These are phyloP conservation scores for Leucania comma DNA, from an alignment of 2,888 invertebrate species.

Conservation along the genomic window DNA sequence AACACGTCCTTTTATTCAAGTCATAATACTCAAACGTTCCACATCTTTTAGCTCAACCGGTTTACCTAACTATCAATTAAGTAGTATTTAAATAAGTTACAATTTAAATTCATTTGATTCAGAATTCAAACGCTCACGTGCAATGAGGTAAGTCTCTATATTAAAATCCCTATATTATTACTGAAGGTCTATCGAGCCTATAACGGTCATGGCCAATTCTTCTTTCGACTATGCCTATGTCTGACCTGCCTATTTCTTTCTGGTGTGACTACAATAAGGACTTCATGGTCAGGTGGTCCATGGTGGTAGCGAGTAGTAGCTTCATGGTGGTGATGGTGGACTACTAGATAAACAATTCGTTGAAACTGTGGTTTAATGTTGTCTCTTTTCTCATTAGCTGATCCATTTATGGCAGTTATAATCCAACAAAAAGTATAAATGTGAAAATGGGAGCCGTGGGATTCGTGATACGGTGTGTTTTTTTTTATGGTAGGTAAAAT, in stretches of 20 bases:
- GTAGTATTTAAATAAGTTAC: not conserved
- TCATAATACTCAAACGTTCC: not conserved
- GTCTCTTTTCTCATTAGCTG: not conserved
- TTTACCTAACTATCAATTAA: not conserved
- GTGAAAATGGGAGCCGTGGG: too few species aligned
- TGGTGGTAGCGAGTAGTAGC: too few species aligned
- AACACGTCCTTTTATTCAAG: constrained; percentile 8
- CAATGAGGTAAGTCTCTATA: constrained; percentile 25
- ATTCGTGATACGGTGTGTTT: too few species aligned
- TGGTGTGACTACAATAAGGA: too few species aligned
- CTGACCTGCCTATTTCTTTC: too few species aligned
- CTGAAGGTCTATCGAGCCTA: too few species aligned
- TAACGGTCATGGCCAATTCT: too few species aligned
- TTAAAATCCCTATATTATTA: not conserved
- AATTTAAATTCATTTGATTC: not conserved
- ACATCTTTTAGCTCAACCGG: not conserved
- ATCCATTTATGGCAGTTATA: not conserved
- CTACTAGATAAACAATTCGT: not conserved
- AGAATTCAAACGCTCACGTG: not conserved
- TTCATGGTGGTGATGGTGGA: too few species aligned
- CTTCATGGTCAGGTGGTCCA: too few species aligned
- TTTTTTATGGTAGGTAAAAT: too few species aligned
- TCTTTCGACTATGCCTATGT: too few species aligned
- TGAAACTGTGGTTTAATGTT: not conserved
- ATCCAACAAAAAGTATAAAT: not conserved